Evolutionary conservation across 2,888 invertebrate genomes (phyloP).

Genomic region (Dorcus parallelipipedus): DNA sequence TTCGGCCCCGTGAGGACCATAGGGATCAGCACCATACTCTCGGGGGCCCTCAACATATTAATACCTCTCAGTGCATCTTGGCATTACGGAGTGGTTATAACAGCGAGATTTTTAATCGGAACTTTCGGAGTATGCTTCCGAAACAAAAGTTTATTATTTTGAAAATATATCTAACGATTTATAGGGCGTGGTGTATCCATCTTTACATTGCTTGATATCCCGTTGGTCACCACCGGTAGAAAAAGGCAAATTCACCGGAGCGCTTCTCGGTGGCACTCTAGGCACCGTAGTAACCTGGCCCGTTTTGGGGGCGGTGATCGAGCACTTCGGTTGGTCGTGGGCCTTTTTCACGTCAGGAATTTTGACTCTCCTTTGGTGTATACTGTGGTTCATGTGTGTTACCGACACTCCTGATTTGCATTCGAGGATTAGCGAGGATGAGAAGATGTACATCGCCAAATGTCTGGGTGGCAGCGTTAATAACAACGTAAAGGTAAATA

Average conservation of each 20-base stretch:
- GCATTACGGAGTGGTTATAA: constrained; percentile 56
- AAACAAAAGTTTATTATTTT: background rate
- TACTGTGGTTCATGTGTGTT: constrained; percentile 52
- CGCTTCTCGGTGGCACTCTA: constrained; percentile 51
- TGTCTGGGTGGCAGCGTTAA: constrained; percentile 57
- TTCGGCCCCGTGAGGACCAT: constrained; percentile 61
- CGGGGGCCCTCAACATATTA: constrained; percentile 57
- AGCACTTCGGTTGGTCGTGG: constrained; percentile 42
- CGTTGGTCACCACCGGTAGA: constrained; percentile 53
- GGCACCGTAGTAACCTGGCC: constrained; percentile 53
- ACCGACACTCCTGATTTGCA: constrained; percentile 56
- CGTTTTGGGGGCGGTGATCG: constrained; percentile 46
- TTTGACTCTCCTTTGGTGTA: constrained; percentile 39
- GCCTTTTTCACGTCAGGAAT: constrained; percentile 41
- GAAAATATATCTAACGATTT: constrained; percentile 6
- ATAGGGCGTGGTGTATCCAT: constrained; percentile 45
- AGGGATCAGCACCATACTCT: constrained; percentile 52
- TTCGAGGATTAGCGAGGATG: constrained; percentile 52
- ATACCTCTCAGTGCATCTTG: constrained; percentile 59
- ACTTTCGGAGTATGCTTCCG: constrained; percentile 56
- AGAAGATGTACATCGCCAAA: constrained; percentile 53
- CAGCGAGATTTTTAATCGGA: constrained; percentile 59
- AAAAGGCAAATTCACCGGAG: constrained; percentile 51
- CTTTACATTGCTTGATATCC: constrained; percentile 42
- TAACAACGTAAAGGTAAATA: constrained; percentile 33